Evolutionary conservation across 2,113 vertebrate genomes (phyloP), one percentile per base, ranked within the genome.

Genomic region (Macheiramphus alcinus): DNA sequence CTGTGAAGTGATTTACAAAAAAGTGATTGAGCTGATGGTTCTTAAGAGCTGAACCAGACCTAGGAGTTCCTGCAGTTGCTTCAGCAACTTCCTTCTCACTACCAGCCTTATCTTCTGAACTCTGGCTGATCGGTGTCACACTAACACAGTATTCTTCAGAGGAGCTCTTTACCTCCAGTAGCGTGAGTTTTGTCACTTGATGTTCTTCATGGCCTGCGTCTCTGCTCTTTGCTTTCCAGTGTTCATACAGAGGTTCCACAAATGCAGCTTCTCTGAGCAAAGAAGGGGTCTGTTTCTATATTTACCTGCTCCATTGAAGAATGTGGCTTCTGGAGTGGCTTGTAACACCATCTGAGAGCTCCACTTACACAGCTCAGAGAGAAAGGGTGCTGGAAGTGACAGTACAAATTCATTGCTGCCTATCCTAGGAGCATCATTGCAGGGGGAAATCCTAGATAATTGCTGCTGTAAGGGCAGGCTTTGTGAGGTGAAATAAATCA

Each of bases 401-500:
- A 83, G 72, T 16, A n/a, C 5, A n/a, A 43, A 93, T 93, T 76
- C 81, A 31, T 53, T 80, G 20, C 79, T 74, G 5, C 61, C 86
- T 73, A 5, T 71, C 71, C 52, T 65, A 29, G 56, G 76, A 89
- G 65, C 56, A 75, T 88, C 83, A 29, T 13, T 65, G 61, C 26
- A 17, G 67, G 48, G 36, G 36, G 50, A 71, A 58, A 63, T 61
- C 70, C 83, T 71, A 29, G 48, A 75, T 52, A 76, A 53, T 42
- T 75, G 76, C 80, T 89, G 48, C 74, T 81, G 22, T 56, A 40
- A 81, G 70, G 56, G 40, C 72, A 89, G 80, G 75, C 48, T 94
- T 91, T 63, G 36, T 63, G 65, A 93, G 83, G 80, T 85, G 93
- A 93, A 91, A 93, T 66, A 91, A 94, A 85, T 94, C 94, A 94